Conservation (phyloP, 2,797 vertebrate genomes). For the Anisognathus igniventris region DNA sequence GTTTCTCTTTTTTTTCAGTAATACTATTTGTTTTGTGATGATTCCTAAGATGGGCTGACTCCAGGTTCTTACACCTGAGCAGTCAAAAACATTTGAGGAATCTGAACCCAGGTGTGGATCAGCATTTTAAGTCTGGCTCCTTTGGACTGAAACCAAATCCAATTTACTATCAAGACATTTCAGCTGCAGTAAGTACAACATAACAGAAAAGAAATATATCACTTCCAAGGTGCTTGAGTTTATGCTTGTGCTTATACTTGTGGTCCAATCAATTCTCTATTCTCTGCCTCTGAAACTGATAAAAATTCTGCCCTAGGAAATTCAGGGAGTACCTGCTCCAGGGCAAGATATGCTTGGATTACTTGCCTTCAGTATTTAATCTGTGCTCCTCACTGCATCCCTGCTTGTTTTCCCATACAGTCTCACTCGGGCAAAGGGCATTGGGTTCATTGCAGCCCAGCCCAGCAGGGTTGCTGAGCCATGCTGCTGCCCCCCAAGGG, state of each 20-base stretch:
- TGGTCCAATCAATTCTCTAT: background rate
- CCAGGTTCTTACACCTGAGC: background rate
- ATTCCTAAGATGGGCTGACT: background rate
- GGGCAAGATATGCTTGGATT: background rate
- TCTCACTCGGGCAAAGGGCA: rapidly evolving
- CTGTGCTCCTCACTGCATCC: rapidly evolving
- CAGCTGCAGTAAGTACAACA: background rate
- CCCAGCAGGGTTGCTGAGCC: rapidly evolving
- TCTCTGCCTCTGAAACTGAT: background rate
- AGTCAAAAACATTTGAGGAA: background rate
- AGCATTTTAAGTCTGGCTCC: background rate
- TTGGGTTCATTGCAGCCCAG: background rate
- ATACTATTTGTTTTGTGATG: background rate
- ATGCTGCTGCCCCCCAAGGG: background rate
- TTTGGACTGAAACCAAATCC: background rate
- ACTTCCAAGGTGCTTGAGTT: background rate
- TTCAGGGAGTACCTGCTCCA: background rate
- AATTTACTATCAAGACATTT: background rate
- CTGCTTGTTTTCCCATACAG: background rate
- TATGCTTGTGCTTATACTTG: background rate
- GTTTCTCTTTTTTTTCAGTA: background rate
- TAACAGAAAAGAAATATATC: background rate
- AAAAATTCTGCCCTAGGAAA: background rate
- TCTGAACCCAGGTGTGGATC: background rate
- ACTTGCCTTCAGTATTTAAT: background rate